phyloP scores from a whole-genome alignment of 2,113 vertebrate genomes.

The Fukomys damarensis region DNA sequence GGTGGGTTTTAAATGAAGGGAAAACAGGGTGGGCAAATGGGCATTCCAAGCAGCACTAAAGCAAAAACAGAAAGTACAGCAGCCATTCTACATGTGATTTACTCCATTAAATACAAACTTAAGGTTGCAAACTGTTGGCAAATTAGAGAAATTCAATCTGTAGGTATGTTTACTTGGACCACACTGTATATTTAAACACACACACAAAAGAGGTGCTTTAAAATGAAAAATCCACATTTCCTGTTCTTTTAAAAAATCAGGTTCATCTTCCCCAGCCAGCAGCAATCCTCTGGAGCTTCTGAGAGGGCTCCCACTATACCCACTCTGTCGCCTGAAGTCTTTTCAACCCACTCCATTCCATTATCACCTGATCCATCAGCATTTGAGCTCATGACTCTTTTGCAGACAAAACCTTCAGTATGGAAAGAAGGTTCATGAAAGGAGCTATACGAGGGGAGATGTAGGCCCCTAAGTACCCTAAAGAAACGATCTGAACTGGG shows the following conservation, averaged over 20 bases:
- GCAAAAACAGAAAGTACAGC: background rate
- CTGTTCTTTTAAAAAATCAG: background rate
- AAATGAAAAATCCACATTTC: conserved; percentile 32
- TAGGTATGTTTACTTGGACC: background rate
- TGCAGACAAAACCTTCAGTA: background rate
- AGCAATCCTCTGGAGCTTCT: background rate
- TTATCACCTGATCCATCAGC: background rate
- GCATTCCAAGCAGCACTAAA: background rate
- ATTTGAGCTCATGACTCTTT: background rate
- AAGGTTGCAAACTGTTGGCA: background rate
- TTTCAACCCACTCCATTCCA: background rate
- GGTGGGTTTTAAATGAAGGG: background rate
- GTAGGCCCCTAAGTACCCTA: background rate
- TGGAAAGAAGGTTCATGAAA: background rate
- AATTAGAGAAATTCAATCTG: background rate
- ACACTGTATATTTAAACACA: background rate
- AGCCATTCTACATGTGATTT: background rate
- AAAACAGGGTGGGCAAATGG: background rate
- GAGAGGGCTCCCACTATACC: background rate
- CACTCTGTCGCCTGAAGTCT: rapidly evolving
- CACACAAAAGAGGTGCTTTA: background rate
- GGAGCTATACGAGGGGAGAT: background rate
- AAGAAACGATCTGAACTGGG: background rate
- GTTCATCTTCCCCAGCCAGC: background rate
- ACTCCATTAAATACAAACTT: background rate